Evolutionary conservation across 2,797 vertebrate genomes (phyloP), one percentile per base, ranked within the genome.

Genomic region (Mus caroli): DNA sequence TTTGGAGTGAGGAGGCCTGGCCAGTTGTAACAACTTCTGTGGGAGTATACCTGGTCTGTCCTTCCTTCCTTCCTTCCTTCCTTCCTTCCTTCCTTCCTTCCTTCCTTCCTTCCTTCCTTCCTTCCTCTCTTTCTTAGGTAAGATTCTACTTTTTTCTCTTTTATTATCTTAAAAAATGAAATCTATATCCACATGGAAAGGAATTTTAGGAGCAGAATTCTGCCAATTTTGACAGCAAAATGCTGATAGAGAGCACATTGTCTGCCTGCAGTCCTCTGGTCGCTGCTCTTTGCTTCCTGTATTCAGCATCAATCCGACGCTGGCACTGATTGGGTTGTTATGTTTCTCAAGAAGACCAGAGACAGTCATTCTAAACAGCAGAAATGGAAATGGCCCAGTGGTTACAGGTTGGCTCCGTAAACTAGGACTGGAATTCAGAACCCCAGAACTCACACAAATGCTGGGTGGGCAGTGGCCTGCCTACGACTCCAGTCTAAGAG

Each of bases 121-220:
- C 28, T 4, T 24, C 60, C 31, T n/a, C 17, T n/a, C 64, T 9
- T 6, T 20, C 24, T n/a, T 34, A 12, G 10, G 82, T 14, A 82
- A 37, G 28, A 64, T 9, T 71, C 62, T n/a, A 50, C 76, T 88
- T 43, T 22, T 19, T 58, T 69, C 40, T 4, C 19, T 43, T 93
- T 90, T 73, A 43, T 77, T 17, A 92, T 10, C 76, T 94, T 88
- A 90, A 69, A 90, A 90, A 95, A 43, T 20, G 46, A 73, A 76
- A 77, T 90, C 76, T 85, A 71, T 46, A 69, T 24, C 34, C 43
- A 88, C 77, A 64, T n/a, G 22, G 64, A 89, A 82, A 89, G 43
- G 50, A 46, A 67, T 90, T 95, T 95, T 77, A 87, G 76, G 73
- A 92, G 37, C 4, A 80, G 46, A 78, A 79, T 77, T 88, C 34